Evolutionary conservation across 2,113 vertebrate species (phyloP).

Genomic region (Rhipidura dahli): DNA sequence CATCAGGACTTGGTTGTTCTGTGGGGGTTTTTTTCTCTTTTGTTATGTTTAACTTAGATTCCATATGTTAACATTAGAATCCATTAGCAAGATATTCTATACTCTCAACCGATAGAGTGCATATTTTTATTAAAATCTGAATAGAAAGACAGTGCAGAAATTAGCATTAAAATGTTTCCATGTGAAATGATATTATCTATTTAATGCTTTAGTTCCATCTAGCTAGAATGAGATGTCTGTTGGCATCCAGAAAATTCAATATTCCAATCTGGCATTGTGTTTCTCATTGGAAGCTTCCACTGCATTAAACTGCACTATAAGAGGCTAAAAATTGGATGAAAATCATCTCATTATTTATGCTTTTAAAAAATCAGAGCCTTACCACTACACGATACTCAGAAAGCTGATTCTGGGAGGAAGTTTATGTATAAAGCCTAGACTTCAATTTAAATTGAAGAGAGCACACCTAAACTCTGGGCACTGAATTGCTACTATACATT

Average conservation of each 20-base stretch:
- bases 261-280: neutral
- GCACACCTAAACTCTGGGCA: neutral
- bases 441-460: neutral
- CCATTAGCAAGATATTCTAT: neutral
- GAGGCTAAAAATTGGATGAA: neutral
- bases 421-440: neutral
- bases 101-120: neutral
- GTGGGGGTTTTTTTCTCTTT: neutral
- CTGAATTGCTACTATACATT: neutral
- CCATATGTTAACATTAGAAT: neutral
- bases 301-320: neutral
- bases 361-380: neutral
- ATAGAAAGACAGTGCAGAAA: neutral
- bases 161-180: slow-evolving; percentile 28
- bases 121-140: slow-evolving; percentile 33
- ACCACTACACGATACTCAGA: neutral
- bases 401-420: neutral
- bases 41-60: neutral
- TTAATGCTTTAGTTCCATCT: slow-evolving; percentile 31
- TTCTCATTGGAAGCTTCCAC: neutral
- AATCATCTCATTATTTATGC: neutral
- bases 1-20: neutral
- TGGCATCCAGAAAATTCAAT: neutral
- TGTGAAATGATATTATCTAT: slow-evolving; percentile 16
- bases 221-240: neutral